These are phyloP conservation scores for Lasius fuliginosus DNA, from an alignment of 2,888 invertebrate species.

Conservation along the genomic window DNA sequence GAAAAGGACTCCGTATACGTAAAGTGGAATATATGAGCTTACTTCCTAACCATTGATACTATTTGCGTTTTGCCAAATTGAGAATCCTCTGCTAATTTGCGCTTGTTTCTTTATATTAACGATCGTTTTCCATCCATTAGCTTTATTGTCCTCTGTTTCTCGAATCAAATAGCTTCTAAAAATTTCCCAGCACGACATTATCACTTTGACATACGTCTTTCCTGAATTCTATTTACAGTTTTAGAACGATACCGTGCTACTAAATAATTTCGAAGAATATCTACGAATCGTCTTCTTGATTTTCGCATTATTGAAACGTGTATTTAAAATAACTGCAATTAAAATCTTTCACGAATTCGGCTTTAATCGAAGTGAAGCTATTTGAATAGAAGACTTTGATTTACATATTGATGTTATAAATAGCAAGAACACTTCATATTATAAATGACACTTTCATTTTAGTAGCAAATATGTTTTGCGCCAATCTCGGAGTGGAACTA, in stretches of 20 bases:
- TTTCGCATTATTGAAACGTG: not conserved
- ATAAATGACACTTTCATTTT: slow-evolving; percentile 25
- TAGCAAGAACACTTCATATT: slow-evolving; percentile 1
- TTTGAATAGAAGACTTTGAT: not conserved
- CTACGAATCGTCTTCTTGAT: not conserved
- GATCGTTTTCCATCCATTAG: slow-evolving; percentile 8
- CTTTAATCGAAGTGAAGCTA: not conserved
- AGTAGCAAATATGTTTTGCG: slow-evolving; percentile 22
- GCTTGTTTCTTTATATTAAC: slow-evolving; percentile 22
- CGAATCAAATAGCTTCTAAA: not conserved
- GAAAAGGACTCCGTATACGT: not conserved
- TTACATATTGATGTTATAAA: slow-evolving; percentile 5
- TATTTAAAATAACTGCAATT: not conserved
- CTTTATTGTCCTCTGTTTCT: not conserved
- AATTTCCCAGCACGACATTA: not conserved
- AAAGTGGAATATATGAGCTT: not conserved
- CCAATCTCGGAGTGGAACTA: not conserved
- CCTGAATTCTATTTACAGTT: not conserved
- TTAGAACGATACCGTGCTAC: not conserved
- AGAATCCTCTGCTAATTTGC: not conserved
- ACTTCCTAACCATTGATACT: slow-evolving; percentile 4
- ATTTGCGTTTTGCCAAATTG: not conserved
- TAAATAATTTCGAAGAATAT: not conserved
- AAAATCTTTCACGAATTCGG: not conserved
- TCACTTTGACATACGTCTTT: not conserved